These are phyloP conservation scores for Polietes domitor DNA, from an alignment of 2,888 invertebrate species.

Conservation along the genomic window DNA sequence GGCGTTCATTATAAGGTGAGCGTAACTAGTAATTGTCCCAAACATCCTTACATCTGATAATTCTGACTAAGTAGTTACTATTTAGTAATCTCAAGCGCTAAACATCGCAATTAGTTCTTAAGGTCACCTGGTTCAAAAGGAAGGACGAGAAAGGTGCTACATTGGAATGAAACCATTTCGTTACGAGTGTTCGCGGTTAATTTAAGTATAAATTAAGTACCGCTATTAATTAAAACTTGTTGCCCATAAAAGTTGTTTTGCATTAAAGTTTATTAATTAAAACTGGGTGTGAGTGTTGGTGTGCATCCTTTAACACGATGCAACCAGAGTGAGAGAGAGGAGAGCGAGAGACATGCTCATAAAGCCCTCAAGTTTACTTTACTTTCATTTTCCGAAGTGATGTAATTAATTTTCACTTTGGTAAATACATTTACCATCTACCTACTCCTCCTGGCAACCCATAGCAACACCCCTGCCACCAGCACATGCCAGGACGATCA, in stretches of 20 bases:
- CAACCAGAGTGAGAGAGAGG: background rate
- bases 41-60: no score
- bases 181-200: background rate
- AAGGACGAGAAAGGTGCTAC: no score
- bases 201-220: background rate
- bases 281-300: background rate
- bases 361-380: constrained; percentile 12
- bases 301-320: background rate
- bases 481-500: background rate
- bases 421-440: constrained; percentile 2
- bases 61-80: no score
- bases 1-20: no score
- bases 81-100: no score
- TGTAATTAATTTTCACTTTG: constrained; percentile 39
- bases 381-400: constrained; percentile 16
- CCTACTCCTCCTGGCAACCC: constrained; percentile 2
- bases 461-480: background rate
- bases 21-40: no score
- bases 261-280: constrained; percentile 9
- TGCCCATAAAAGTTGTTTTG: constrained; percentile 3
- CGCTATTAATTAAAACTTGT: background rate
- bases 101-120: no score
- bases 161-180: no score
- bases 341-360: background rate
- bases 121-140: no score